Evolutionary conservation across 2,888 invertebrate species (phyloP), one percentile per base, ranked within the genome.

Genomic region (Apamea monoglypha): DNA sequence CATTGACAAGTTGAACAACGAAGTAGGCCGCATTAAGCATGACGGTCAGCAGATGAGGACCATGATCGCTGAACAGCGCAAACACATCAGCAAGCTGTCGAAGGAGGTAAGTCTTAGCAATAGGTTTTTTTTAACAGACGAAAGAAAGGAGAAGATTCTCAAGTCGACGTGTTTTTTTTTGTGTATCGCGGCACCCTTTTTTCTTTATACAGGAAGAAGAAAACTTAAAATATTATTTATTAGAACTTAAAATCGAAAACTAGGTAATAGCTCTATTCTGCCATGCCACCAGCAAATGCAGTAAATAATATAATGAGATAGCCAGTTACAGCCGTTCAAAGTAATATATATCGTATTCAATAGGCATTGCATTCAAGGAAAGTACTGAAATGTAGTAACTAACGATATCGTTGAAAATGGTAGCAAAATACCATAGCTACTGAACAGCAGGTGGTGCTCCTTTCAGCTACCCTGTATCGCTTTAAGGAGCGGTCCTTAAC

Each of bases 101-200:
- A 97, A 97, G 77, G 97, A 97, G 96, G 97, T 97, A 89, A 94
- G 95, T 89, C 32, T 61, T 59, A 61, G 36, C 14, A 40, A 71
- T 40, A 63, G 21, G 4, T n/a, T 70, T 5, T 53, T 40, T 70
- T 32, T 32, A 32, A 32, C 32, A 10, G 25, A 21, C 14, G 21
- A 47, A 29, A 61, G 10, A 47, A 68, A 8, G 29, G 32, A 69
- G 14, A 14, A 50, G 25, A 2, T 25, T 8, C 4, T 25, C 29
- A 8, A 18, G 1, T 50, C 32, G 16, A 32, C 6, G 16, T 8
- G 25, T 53, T 14, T 2, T 44, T 16, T 14, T 50, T 47, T 14
- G 14, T 32, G 47, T 69, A 7, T 44, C 29, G 7, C 29, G 1
- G 29, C 21, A 7, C 12, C 12, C 53, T 25, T 56, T 12, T 53